Evolutionary conservation across 30 jellyfish, hydroid and myxozoan genomes (phyloP), one percentile per base, ranked within the genome.

Genomic region (Turritopsis rubra): DNA sequence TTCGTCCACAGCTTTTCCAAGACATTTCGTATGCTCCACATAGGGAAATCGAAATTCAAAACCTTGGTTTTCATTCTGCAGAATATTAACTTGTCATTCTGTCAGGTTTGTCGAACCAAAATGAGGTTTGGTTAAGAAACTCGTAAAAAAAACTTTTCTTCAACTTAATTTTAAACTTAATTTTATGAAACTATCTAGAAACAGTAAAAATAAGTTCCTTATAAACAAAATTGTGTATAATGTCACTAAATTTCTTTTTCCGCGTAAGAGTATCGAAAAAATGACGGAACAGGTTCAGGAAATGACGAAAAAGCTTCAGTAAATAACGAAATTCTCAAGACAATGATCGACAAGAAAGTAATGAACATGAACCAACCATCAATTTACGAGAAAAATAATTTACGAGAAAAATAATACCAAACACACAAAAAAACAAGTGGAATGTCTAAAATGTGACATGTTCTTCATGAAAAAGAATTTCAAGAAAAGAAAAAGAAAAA

Each of bases 1-100:
- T 75, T 88, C 22, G 86, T 83, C 96, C 96, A 88, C 28, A 88
- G 87, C 81, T 89, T 76, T 70, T 88, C 96, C 81, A 88, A 65
- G 53, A 88, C 78, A 17, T 91, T 79, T 80, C 84, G 84, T 68
- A 88, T 79, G 75, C 83, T 88, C 96, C 96, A 88, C 96, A 88
- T 88, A 65, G 30, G 30, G 17, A n/a, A 23, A 8, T 23, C 30
- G 17, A 68, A 68, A 27, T 68, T 68, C 9, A 68, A 68, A 23
- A 68, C 28, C 21, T 68, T 68, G 9, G 77, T 68, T 68, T 68
- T 68, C 77, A 68, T 68, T 68, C 77, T 27, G 1, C 19, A 68
- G 8, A 68, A 68, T 68, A 68, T 22, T 7, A n/a, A 68, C 28
- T 68, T n/a, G 8, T 17, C 77, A 68, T 68, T 23, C 60, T 41